Evolutionary conservation across 2,797 vertebrate species (phyloP).

Genomic region (Urosaurus nigricauda): DNA sequence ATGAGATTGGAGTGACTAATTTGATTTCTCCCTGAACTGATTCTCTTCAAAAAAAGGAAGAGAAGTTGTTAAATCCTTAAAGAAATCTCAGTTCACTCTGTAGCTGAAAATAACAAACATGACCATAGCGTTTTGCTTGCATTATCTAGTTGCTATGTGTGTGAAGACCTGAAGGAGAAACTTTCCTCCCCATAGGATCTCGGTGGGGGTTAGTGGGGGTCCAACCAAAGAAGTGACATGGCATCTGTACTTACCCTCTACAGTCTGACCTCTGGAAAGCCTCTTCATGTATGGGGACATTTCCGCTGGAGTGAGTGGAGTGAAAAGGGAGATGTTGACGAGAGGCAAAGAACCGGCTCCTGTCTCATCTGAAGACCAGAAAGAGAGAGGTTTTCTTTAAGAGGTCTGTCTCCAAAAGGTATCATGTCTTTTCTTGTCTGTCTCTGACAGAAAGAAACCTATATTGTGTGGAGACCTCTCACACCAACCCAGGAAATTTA

Average conservation of each 20-base stretch:
- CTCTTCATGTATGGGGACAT: constrained; percentile 94
- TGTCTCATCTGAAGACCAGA: constrained; percentile 81
- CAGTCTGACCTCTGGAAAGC: constrained; percentile 90
- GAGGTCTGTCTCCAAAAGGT: no score
- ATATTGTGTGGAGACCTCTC: no score
- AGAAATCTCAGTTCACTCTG: no score
- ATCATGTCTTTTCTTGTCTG: no score
- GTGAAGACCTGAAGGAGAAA: no score
- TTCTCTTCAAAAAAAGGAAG: not conserved
- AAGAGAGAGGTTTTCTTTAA: not conserved
- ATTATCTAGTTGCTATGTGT: not conserved
- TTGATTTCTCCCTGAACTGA: constrained; percentile 41
- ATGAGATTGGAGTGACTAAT: constrained; percentile 35
- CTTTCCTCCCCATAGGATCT: not conserved
- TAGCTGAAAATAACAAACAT: not conserved
- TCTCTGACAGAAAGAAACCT: no score
- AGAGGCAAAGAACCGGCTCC: constrained; percentile 90
- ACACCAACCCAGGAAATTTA: no score
- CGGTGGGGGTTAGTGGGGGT: no score
- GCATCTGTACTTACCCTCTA: constrained; percentile 87
- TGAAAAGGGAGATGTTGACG: constrained; percentile 90
- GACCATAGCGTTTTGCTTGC: no score
- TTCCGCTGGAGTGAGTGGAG: constrained; percentile 87
- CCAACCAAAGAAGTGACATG: not conserved
- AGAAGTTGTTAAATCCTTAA: not conserved